phyloP scores from a whole-genome alignment of 1,140 invertebrate genomes.

The Drosophila pandora region DNA sequence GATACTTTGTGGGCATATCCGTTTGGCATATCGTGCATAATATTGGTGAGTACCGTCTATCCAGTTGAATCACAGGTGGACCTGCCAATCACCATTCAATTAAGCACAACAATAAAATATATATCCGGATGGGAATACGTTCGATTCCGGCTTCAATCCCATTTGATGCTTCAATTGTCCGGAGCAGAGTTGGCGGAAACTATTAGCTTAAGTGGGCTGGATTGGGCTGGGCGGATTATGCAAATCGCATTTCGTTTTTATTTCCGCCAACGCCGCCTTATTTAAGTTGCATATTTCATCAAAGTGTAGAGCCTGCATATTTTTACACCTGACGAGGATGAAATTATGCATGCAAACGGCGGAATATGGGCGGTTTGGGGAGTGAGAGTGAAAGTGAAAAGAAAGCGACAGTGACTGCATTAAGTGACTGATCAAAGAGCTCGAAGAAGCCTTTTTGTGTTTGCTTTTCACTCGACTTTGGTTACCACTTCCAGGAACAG shows the following conservation, averaged over 20 bases:
- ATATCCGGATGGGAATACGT: conserved; percentile 3
- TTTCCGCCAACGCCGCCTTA: conserved; percentile 20
- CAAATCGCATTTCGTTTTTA: conserved; percentile 51
- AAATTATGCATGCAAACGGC: conserved; percentile 76
- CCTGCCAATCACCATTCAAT: conserved; percentile 53
- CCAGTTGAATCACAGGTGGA: conserved; percentile 1
- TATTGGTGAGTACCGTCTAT: conserved; percentile 84
- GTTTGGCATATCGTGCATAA: conserved; percentile 86
- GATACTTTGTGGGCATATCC: conserved; percentile 86
- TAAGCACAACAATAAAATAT: conserved; percentile 27
- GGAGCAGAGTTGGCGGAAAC: conserved; percentile 43
- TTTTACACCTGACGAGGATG: conserved; percentile 49
- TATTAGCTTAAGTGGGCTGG: conserved; percentile 33
- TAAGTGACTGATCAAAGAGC: conserved; percentile 64
- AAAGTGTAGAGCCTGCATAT: conserved; percentile 75
- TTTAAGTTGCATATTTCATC: conserved; percentile 70
- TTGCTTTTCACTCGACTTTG: conserved; percentile 46
- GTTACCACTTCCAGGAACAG: conserved; percentile 14
- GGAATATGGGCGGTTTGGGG: conserved; percentile 23
- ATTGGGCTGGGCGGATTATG: conserved; percentile 41
- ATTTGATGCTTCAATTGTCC: conserved; percentile 23
- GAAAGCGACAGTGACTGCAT: conserved; percentile 43
- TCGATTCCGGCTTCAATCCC: conserved; percentile 30
- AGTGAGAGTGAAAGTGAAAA: conserved; percentile 14
- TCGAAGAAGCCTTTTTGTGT: conserved; percentile 63